Evolutionary conservation across 2,113 vertebrate genomes (phyloP).

Genomic region (Psittacula cyanocephala): DNA sequence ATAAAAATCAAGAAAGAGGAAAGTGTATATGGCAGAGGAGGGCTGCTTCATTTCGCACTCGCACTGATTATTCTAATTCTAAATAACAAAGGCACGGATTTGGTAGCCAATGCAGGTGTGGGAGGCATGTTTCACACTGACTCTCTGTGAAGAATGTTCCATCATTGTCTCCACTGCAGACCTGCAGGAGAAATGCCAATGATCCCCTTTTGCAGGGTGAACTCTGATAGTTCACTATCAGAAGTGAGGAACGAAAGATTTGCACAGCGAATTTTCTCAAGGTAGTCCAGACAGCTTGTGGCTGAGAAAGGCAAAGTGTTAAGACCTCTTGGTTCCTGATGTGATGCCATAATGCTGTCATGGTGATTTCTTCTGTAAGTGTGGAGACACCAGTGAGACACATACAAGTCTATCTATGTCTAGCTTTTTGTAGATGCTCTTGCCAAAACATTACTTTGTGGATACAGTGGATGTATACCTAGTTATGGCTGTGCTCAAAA

Average conservation of each 20-base stretch:
- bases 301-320: background rate
- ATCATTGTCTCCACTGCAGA: background rate
- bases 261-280: background rate
- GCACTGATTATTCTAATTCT: conserved; percentile 13
- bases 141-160: background rate
- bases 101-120: background rate
- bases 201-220: background rate
- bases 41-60: background rate
- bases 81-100: background rate
- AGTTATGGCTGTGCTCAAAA: background rate
- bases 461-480: background rate
- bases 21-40: conserved; percentile 6
- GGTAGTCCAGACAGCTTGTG: background rate
- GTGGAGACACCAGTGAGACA: background rate
- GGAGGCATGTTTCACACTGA: background rate
- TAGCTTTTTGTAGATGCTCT: background rate
- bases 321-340: background rate
- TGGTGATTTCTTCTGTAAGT: background rate
- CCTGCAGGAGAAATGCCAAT: background rate
- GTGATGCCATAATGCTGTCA: background rate
- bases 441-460: background rate
- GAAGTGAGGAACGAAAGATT: background rate
- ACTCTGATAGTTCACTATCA: background rate
- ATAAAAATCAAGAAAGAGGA: conserved; percentile 42
- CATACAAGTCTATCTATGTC: background rate